Base-by-base conservation (phyloP, 2,797 vertebrate species). In the Chloroceryle amazona region DNA sequence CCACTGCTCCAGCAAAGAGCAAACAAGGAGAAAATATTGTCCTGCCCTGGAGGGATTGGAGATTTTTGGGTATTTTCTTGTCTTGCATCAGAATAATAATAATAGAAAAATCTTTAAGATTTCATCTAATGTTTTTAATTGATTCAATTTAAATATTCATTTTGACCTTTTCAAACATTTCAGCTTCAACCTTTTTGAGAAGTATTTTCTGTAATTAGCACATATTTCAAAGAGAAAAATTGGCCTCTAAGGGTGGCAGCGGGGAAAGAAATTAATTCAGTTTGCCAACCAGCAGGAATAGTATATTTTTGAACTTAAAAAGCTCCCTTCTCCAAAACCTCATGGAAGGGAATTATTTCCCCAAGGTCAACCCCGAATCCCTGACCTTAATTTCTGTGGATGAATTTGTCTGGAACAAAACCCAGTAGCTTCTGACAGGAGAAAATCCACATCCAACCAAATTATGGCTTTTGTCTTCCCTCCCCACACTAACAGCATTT, bases 121-220 rank as follows among this genome's bases (percentile, higher is more conserved):
- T 85, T 93, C 44, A 65, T 44, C 72, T 83, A n/a, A 57, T 21
- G n/a, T 26, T 72, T 91, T 90, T 66, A 88, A 88, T 47, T 60
- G 61, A 66, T 70, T 80, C 71, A 72, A 74, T 51, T 95, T 65
- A 68, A 87, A 28, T 60, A 82, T 57, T 91, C 33, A 42, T 66
- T 87, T 73, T 81, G 63, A 82, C 44, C 67, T 94, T 83, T 83
- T n/a, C 51, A 80, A 70, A 81, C 39, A 46, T 82, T 87, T 83
- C 63, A 9, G 9, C 80, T 91, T 35, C 89, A 67, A 71, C 31
- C 71, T 54, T 90, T 82, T 46, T 62, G 41, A 52, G 72, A 85
- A 76, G 31, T 41, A 63, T 91, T 57, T 83, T 82, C 82, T 61
- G 70, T 42, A 57, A 91, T 54, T 63, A 88, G 80, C 65, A 47